Percentiles rank a stretch among this genome's conserved stretches.
These are phyloP conservation scores for Ephydatia muelleri DNA, from an alignment of 37 sponge, comb jelly and placozoan genomes.

Conservation along the genomic window DNA sequence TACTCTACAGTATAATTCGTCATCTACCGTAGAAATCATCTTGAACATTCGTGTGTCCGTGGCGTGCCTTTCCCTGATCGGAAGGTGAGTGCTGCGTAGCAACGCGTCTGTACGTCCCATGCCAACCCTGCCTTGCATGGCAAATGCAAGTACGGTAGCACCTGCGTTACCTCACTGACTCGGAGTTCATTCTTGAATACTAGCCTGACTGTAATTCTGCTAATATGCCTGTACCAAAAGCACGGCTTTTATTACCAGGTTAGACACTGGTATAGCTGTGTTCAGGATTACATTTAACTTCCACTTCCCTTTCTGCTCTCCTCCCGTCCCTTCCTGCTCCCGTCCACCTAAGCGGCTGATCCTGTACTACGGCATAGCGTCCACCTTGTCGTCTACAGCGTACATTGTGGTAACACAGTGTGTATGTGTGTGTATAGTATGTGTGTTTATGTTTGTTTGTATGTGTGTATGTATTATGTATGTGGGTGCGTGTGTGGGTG, in stretches of 20 bases:
- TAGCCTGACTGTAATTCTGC: background rate
- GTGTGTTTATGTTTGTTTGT: no score
- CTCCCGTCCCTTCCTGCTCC: no score
- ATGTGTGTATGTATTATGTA: no score
- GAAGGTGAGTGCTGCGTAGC: background rate
- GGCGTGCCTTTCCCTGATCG: background rate
- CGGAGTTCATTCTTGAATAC: background rate
- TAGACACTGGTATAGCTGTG: background rate
- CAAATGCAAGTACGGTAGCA: no score
- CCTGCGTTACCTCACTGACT: no score
- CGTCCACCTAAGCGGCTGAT: slow-evolving; percentile 48
- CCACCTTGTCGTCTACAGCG: slow-evolving; percentile 63
- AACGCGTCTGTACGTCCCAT: background rate
- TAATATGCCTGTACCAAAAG: background rate
- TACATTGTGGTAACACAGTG: slow-evolving; percentile 75
- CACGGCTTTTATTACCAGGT: background rate
- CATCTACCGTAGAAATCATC: background rate
- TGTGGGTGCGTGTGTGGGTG: no score
- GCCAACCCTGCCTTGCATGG: no score
- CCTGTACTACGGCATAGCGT: slow-evolving; percentile 58
- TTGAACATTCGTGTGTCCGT: background rate
- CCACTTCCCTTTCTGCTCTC: no score
- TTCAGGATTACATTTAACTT: no score
- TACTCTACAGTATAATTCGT: background rate
- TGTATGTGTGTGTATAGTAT: no score